Percentiles rank a stretch among this genome's conserved stretches.
phyloP scores from a whole-genome alignment of 1,140 invertebrate species.

The Drosophila sp. region DNA sequence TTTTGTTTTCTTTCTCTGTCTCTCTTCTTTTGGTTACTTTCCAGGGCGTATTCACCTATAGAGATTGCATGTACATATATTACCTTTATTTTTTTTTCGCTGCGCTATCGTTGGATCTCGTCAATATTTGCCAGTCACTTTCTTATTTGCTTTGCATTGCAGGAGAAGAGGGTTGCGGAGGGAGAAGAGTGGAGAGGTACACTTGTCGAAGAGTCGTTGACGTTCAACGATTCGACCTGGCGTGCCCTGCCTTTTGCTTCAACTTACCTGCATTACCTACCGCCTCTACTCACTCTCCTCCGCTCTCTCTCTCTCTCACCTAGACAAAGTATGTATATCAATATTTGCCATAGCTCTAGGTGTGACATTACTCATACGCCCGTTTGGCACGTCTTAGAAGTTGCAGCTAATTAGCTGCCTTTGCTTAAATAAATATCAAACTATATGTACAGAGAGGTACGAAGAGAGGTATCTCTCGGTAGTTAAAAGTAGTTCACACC shows the following conservation, averaged over 20 bases:
- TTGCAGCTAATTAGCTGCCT: slow-evolving; percentile 67
- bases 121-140: slow-evolving; percentile 76
- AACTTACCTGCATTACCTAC: background rate
- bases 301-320: background rate
- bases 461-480: slow-evolving; percentile 22
- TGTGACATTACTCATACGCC: slow-evolving; percentile 78
- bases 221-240: slow-evolving; percentile 36
- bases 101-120: slow-evolving; percentile 58
- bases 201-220: slow-evolving; percentile 71
- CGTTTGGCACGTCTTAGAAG: slow-evolving; percentile 63
- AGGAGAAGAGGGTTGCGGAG: slow-evolving; percentile 18
- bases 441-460: slow-evolving; percentile 10
- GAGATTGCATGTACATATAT: slow-evolving; percentile 4
- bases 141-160: slow-evolving; percentile 60
- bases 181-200: background rate
- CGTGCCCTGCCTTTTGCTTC: background rate
- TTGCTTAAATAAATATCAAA: slow-evolving; percentile 37
- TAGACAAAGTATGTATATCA: slow-evolving; percentile 40
- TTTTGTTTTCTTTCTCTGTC: background rate
- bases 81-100: slow-evolving; percentile 18
- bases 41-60: slow-evolving; percentile 21
- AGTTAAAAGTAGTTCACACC: slow-evolving; percentile 78
- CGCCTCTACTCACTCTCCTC: background rate
- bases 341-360: slow-evolving; percentile 48
- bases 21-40: background rate